These are phyloP conservation scores for Strigamia transsilvanica DNA, from an alignment of 2,888 invertebrate genomes.

Conservation along the genomic window DNA sequence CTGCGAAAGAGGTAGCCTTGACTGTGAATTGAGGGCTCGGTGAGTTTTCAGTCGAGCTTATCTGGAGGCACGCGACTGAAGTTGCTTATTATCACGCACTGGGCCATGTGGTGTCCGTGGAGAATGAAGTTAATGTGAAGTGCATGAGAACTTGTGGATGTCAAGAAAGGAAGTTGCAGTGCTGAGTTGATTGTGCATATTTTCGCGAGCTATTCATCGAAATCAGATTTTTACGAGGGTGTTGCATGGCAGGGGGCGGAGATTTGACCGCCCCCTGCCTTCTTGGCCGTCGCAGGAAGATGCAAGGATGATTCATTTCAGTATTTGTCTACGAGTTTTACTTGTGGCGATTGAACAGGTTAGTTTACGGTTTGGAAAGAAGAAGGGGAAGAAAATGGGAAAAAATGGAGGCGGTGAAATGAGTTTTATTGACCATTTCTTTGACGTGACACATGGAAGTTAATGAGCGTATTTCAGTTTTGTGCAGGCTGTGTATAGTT, in stretches of 20 bases:
- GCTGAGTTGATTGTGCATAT: background rate
- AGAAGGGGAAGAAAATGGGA: background rate
- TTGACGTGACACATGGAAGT: background rate
- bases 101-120: constrained; percentile 11
- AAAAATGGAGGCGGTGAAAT: background rate
- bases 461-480: background rate
- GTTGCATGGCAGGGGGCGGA: constrained; percentile 22
- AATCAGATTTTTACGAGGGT: constrained; percentile 42
- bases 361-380: constrained; percentile 52
- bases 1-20: constrained; percentile 35
- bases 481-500: background rate
- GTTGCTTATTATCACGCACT: constrained; percentile 28
- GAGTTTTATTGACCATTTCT: background rate
- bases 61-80: constrained; percentile 32
- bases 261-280: constrained; percentile 41
- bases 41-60: constrained; percentile 28
- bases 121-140: constrained; percentile 21
- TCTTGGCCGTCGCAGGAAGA: constrained; percentile 66
- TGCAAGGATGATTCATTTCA: constrained; percentile 73
- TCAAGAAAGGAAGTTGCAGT: background rate
- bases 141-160: constrained; percentile 23
- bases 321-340: constrained; percentile 71
- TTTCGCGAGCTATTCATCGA: constrained; percentile 24
- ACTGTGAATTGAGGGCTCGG: constrained; percentile 17
- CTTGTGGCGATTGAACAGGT: constrained; percentile 75